phyloP scores from a whole-genome alignment of 37 sponge, comb jelly and placozoan species.

The Eunapius fragilis region DNA sequence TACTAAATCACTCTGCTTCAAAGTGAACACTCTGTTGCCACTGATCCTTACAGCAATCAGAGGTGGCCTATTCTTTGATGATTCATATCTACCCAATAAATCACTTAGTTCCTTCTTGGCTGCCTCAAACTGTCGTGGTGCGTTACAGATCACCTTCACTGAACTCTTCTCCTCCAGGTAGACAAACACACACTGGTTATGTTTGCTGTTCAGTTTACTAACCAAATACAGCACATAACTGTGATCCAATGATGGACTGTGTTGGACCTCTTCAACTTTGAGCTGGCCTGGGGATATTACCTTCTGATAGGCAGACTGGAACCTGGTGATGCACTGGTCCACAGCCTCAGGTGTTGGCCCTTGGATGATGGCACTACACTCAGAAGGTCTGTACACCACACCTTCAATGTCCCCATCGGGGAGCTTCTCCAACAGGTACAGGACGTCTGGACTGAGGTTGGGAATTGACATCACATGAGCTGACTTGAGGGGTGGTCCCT shows the following conservation, averaged over 20 bases:
- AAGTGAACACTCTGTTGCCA: slow-evolving; percentile 35
- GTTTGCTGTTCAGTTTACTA: neutral
- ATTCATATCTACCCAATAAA: neutral
- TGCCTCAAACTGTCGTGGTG: slow-evolving; percentile 53
- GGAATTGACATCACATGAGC: neutral
- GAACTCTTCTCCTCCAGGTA: neutral
- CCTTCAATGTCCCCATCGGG: slow-evolving; percentile 26
- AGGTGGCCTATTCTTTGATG: neutral
- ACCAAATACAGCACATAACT: neutral
- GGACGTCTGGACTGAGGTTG: slow-evolving; percentile 16
- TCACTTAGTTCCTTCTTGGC: slow-evolving; percentile 35
- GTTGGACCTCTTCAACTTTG: neutral
- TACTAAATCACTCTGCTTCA: slow-evolving; percentile 67
- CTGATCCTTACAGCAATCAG: neutral
- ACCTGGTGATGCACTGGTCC: slow-evolving; percentile 7
- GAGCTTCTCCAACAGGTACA: slow-evolving; percentile 18
- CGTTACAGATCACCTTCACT: slow-evolving; percentile 26
- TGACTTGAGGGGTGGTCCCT: neutral
- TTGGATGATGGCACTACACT: neutral
- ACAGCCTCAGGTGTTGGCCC: neutral
- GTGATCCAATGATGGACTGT: neutral
- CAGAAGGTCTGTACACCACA: neutral
- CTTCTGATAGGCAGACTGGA: slow-evolving; percentile 13
- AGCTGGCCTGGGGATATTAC: neutral
- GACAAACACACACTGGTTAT: slow-evolving; percentile 29